These are phyloP conservation scores for Thereva nobilitata DNA, from an alignment of 2,888 invertebrate genomes.

Conservation along the genomic window DNA sequence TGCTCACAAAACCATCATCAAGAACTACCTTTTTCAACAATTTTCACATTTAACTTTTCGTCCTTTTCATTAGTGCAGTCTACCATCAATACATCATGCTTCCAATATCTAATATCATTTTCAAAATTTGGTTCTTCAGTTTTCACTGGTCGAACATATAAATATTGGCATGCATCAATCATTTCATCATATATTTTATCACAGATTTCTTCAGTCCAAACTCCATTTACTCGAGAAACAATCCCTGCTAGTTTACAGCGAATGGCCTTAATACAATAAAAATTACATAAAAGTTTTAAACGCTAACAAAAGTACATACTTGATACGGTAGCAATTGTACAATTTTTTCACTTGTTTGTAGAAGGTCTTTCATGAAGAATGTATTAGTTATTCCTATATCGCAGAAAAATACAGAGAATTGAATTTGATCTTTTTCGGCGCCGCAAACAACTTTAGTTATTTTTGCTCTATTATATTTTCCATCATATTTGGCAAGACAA, in stretches of 20 bases:
- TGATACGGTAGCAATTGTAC: constrained; percentile 36
- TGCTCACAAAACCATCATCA: neutral
- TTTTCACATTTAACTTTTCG: constrained; percentile 34
- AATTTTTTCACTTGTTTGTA: constrained; percentile 21
- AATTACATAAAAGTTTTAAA: neutral
- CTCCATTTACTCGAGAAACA: constrained; percentile 27
- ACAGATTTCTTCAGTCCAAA: constrained; percentile 36
- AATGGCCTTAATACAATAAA: constrained; percentile 35
- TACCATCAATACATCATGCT: constrained; percentile 36
- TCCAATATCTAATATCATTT: constrained; percentile 32
- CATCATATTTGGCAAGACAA: constrained; percentile 37
- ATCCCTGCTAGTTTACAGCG: constrained; percentile 39
- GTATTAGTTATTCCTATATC: constrained; percentile 35
- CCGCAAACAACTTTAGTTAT: constrained; percentile 36
- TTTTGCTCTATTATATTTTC: constrained; percentile 38
- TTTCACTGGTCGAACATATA: constrained; percentile 34
- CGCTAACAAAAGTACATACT: constrained; percentile 14
- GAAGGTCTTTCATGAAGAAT: constrained; percentile 14
- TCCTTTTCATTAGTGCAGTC: constrained; percentile 33
- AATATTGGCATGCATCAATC: constrained; percentile 21
- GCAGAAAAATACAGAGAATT: constrained; percentile 38
- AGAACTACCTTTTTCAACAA: constrained; percentile 38
- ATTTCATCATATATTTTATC: constrained; percentile 39
- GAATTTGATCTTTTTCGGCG: constrained; percentile 22
- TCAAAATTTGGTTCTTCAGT: constrained; percentile 3